Evolutionary conservation across 2,888 invertebrate genomes (phyloP).

Genomic region (Caenorhabditis macrosperma): DNA sequence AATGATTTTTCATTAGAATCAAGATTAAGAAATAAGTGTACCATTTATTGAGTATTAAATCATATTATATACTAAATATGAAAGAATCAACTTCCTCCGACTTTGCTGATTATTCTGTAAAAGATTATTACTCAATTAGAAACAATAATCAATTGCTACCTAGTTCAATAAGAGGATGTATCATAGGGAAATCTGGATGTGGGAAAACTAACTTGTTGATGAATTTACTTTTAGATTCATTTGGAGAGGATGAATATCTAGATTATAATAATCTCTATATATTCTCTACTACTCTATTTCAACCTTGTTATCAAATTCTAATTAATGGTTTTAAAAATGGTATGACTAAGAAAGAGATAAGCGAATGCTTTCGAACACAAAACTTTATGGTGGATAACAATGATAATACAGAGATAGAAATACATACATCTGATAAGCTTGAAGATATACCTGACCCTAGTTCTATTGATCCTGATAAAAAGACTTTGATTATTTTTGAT

Average conservation of each 20-base stretch:
- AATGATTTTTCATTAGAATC: too few species aligned
- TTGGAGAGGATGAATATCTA: background rate
- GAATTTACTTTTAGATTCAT: too few species aligned
- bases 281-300: background rate
- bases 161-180: background rate
- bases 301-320: background rate
- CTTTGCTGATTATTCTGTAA: too few species aligned
- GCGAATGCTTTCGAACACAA: background rate
- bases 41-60: too few species aligned
- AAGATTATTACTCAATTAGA: background rate
- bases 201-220: background rate
- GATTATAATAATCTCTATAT: background rate
- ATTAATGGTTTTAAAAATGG: too few species aligned
- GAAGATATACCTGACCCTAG: slow-evolving; percentile 21
- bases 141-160: background rate
- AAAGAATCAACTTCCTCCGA: too few species aligned
- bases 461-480: slow-evolving; percentile 21
- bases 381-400: slow-evolving; percentile 3
- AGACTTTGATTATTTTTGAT: slow-evolving; percentile 26
- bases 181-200: background rate
- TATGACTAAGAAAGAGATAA: background rate
- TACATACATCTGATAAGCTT: slow-evolving; percentile 1
- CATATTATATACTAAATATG: too few species aligned
- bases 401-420: background rate
- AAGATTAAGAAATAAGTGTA: too few species aligned